Percentiles rank a stretch among this genome's conserved stretches.
Evolutionary conservation across 2,113 vertebrate genomes (phyloP).

Genomic region (Haliaeetus leucogaster): DNA sequence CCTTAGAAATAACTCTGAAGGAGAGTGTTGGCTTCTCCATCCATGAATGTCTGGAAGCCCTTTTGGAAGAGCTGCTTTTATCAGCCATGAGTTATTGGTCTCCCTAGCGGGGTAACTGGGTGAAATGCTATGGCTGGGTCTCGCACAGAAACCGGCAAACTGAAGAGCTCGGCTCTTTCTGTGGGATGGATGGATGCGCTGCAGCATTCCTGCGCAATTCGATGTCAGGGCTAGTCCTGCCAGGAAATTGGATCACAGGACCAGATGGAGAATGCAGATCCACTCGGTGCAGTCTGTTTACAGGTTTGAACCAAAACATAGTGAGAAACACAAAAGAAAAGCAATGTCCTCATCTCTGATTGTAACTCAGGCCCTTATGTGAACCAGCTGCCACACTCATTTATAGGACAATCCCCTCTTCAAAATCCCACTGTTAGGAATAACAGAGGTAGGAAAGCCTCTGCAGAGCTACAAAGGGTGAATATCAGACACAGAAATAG

Average conservation of each 20-base stretch:
- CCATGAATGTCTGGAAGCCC: background rate
- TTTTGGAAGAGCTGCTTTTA: conserved; percentile 21
- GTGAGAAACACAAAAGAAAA: background rate
- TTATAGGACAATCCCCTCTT: background rate
- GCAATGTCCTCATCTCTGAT: background rate
- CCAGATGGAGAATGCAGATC: conserved; percentile 22
- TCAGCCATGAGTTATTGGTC: background rate
- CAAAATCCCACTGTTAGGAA: background rate
- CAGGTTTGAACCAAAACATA: conserved; percentile 32
- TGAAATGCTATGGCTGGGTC: background rate
- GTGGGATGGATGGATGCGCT: background rate
- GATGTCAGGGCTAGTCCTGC: background rate
- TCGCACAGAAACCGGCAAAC: background rate
- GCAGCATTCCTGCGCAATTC: background rate
- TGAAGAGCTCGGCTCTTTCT: background rate
- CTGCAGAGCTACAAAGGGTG: background rate
- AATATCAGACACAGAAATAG: background rate
- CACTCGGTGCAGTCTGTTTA: background rate
- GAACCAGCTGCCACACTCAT: background rate
- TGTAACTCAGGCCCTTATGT: background rate
- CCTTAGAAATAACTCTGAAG: background rate
- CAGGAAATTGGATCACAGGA: conserved; percentile 3
- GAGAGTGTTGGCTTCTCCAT: background rate
- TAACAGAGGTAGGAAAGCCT: background rate
- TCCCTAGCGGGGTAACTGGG: background rate